These are phyloP conservation scores for Drosophila kuntzei DNA, from an alignment of 2,888 invertebrate species.

Conservation along the genomic window DNA sequence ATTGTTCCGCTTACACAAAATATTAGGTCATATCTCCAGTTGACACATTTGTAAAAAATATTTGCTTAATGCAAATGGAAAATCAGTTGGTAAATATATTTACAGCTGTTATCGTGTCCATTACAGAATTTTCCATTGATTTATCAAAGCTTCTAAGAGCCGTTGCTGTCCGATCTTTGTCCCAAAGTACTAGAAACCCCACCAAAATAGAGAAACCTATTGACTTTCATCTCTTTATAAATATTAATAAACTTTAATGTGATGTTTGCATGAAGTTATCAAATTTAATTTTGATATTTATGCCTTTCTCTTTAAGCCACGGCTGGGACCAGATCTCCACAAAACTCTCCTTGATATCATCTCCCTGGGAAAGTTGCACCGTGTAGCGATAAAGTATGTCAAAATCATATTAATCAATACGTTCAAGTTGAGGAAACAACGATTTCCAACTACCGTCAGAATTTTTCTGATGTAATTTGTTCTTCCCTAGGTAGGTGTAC, in stretches of 20 bases:
- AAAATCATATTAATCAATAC: too few species aligned
- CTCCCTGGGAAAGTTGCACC: constrained; percentile 56
- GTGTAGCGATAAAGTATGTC: constrained; percentile 53
- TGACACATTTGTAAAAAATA: background rate
- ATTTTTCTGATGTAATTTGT: too few species aligned
- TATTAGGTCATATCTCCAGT: background rate
- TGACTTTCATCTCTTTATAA: background rate
- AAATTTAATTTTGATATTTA: constrained; percentile 54
- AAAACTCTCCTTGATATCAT: constrained; percentile 51
- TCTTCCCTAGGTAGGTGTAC: too few species aligned
- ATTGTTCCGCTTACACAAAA: background rate
- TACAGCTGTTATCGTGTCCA: background rate
- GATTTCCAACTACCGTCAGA: too few species aligned
- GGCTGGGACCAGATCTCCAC: constrained; percentile 65
- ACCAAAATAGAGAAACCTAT: background rate
- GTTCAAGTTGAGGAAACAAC: too few species aligned
- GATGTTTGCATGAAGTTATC: constrained; percentile 11
- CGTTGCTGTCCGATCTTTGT: too few species aligned
- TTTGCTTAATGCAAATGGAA: background rate
- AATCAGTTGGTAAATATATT: background rate
- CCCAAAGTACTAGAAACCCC: background rate
- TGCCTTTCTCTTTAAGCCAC: constrained; percentile 65
- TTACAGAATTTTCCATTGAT: background rate
- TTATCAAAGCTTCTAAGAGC: background rate
- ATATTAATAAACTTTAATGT: background rate